Conservation (phyloP, 2,113 vertebrate genomes). For the Saguinus midas region DNA sequence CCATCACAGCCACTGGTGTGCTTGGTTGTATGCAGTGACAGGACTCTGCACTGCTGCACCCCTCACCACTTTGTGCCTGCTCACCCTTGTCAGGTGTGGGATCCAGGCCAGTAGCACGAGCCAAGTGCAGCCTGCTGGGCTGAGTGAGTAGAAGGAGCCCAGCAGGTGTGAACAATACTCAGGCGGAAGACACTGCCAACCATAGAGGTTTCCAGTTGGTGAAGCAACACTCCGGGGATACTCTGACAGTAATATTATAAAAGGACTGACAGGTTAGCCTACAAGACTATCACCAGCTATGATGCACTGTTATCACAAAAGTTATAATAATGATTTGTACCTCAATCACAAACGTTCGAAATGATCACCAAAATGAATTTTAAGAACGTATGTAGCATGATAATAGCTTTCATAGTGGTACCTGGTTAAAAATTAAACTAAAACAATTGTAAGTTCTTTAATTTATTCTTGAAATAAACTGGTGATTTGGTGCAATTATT, state of each 20-base stretch:
- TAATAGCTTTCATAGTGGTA: not conserved
- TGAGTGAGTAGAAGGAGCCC: too few relatives aligned
- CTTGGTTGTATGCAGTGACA: too few relatives aligned
- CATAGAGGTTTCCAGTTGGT: too few relatives aligned
- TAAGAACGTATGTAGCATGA: not conserved
- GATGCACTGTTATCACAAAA: not conserved
- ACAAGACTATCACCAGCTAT: not conserved
- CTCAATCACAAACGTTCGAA: not conserved
- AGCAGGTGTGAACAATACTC: too few relatives aligned
- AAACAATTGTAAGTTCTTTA: not conserved
- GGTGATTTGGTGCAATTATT: not conserved
- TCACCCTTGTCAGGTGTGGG: too few relatives aligned
- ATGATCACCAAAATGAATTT: not conserved
- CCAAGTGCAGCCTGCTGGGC: too few relatives aligned
- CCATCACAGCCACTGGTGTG: too few relatives aligned
- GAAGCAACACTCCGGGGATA: too few relatives aligned
- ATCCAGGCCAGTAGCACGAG: too few relatives aligned
- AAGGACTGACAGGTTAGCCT: not conserved
- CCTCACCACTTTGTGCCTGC: too few relatives aligned
- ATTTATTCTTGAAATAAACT: not conserved
- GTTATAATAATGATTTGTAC: not conserved
- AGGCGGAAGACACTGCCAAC: too few relatives aligned
- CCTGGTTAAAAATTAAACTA: not conserved
- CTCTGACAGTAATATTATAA: not conserved
- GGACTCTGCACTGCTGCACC: too few relatives aligned